phyloP scores from a whole-genome alignment of 2,113 vertebrate genomes.

The Pituophis catenifer region DNA sequence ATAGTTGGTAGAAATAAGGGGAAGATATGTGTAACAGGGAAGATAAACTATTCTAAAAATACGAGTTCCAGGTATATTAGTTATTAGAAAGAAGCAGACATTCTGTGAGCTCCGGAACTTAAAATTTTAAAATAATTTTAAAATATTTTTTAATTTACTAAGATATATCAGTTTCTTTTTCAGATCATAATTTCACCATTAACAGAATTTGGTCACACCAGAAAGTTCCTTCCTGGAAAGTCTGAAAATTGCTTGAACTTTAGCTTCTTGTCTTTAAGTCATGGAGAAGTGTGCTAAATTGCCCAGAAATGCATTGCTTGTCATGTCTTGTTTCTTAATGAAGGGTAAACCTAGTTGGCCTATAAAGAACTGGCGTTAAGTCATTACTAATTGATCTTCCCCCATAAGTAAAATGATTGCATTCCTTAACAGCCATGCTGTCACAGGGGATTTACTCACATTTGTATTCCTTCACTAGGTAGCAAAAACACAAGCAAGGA shows the following conservation, averaged over 20 bases:
- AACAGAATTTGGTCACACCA: slow-evolving; percentile 64
- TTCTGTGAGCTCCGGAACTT: no score
- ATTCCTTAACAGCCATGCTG: slow-evolving; percentile 46
- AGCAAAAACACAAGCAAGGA: slow-evolving; percentile 5
- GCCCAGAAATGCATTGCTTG: slow-evolving; percentile 73
- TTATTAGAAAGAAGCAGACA: no score
- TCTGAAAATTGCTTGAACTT: slow-evolving; percentile 76
- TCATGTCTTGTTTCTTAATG: slow-evolving; percentile 76
- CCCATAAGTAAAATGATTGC: slow-evolving; percentile 60
- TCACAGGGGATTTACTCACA: slow-evolving; percentile 59
- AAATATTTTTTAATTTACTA: no score
- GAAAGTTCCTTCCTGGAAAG: slow-evolving; percentile 68
- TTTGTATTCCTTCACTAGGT: slow-evolving; percentile 37
- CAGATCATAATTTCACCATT: slow-evolving; percentile 64
- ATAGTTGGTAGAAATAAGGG: no score
- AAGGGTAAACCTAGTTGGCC: slow-evolving; percentile 65
- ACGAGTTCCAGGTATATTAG: no score
- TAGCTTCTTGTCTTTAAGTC: slow-evolving; percentile 65
- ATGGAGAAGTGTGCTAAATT: slow-evolving; percentile 74
- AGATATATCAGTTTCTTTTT: slow-evolving; percentile 29
- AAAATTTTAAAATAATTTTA: no score
- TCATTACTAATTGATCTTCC: slow-evolving; percentile 68
- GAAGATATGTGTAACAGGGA: no score
- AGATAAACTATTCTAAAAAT: no score
- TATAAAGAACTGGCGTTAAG: slow-evolving; percentile 63